Evolutionary conservation across 2,113 vertebrate genomes (phyloP).

Genomic region (Paralichthys olivaceus): DNA sequence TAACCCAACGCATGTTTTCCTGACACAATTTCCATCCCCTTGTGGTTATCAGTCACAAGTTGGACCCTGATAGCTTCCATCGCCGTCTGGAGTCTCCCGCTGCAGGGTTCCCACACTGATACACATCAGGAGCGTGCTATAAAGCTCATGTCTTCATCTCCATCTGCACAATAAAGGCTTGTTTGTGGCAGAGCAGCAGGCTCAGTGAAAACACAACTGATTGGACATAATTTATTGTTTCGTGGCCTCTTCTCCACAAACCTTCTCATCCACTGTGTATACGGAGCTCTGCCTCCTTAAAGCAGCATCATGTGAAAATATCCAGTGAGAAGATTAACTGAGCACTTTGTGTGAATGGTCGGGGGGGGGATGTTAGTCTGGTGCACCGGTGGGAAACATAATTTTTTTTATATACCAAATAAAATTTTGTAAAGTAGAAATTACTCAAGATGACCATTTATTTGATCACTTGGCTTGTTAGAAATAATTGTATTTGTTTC

Average conservation of each 20-base stretch:
- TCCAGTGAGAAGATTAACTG: conserved; percentile 34
- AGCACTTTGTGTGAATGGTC: conserved; percentile 18
- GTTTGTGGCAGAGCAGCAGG: conserved; percentile 56
- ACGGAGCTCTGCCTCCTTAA: conserved; percentile 13
- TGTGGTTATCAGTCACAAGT: conserved; percentile 34
- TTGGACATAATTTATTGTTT: conserved; percentile 56
- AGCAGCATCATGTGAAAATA: conserved; percentile 40
- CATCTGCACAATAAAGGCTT: conserved; percentile 55
- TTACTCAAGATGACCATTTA: not conserved
- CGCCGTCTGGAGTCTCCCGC: conserved; percentile 9
- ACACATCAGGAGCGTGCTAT: conserved; percentile 69
- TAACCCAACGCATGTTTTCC: not conserved
- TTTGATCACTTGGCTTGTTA: not conserved
- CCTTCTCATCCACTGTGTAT: conserved; percentile 31
- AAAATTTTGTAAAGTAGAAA: not conserved
- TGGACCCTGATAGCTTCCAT: conserved; percentile 27
- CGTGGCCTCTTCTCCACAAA: conserved; percentile 27
- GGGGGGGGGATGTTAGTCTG: not conserved
- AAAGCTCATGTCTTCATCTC: conserved; percentile 63
- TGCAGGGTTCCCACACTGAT: conserved; percentile 78
- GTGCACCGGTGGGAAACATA: not conserved
- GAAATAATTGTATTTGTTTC: not conserved
- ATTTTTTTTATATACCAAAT: not conserved
- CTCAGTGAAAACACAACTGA: conserved; percentile 56
- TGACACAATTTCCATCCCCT: not conserved